Conservation (phyloP, 2,113 vertebrate species). For the Cepphus grylle region DNA sequence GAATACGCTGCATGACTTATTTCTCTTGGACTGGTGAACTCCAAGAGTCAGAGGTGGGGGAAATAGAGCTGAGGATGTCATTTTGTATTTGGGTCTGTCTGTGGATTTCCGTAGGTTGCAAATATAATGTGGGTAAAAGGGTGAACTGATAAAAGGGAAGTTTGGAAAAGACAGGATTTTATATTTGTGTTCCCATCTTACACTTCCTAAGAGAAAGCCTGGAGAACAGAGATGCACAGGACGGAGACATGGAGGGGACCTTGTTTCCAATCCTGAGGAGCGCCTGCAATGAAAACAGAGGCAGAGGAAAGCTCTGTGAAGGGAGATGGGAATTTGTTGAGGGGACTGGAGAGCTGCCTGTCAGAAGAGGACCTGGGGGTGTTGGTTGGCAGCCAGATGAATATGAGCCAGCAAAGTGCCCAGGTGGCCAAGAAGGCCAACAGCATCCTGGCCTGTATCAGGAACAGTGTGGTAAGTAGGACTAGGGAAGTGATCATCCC, state of each 20-base stretch:
- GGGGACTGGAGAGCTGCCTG: too few species aligned
- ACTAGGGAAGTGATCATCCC: too few species aligned
- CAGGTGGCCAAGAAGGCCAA: too few species aligned
- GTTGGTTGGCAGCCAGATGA: too few species aligned
- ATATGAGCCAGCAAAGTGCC: too few species aligned
- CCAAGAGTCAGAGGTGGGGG: neutral
- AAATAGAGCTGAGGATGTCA: neutral
- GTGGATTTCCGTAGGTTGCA: neutral
- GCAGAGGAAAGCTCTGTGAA: neutral
- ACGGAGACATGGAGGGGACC: neutral
- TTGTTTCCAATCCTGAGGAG: neutral
- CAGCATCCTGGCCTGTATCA: too few species aligned
- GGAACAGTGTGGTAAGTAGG: too few species aligned
- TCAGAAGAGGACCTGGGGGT: too few species aligned
- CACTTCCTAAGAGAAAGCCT: neutral
- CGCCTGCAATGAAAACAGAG: neutral
- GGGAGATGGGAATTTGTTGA: neutral
- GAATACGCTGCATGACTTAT: neutral
- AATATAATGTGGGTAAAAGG: neutral
- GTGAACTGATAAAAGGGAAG: neutral
- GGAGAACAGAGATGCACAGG: rapidly evolving
- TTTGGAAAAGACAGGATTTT: neutral
- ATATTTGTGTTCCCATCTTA: neutral
- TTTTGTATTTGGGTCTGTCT: neutral
- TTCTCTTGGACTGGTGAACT: neutral